Conservation (phyloP, 2,888 invertebrate species). For the Apotomis betuletana region DNA sequence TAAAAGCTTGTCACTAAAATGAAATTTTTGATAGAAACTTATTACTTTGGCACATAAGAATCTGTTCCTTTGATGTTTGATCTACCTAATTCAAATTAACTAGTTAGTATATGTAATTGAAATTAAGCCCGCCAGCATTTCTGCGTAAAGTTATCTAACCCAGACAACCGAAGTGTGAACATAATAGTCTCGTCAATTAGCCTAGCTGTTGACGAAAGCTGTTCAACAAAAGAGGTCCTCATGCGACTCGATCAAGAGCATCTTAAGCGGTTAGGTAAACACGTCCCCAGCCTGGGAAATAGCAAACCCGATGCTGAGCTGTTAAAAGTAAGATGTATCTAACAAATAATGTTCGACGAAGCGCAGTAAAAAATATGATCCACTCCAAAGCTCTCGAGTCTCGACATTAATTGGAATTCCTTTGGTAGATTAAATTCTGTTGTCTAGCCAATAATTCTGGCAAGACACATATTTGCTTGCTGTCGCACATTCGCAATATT, state of each 20-base stretch:
- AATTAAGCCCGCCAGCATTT: not conserved
- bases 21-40: too few relatives aligned
- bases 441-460: conserved; percentile 31
- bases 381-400: conserved; percentile 30
- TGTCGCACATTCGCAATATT: conserved; percentile 19
- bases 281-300: conserved; percentile 18
- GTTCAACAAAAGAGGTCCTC: conserved; percentile 2
- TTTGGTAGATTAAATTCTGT: conserved; percentile 41
- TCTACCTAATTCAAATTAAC: too few relatives aligned
- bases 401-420: conserved; percentile 46
- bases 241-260: conserved; percentile 10
- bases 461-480: conserved; percentile 29
- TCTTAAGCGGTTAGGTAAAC: conserved; percentile 23
- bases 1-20: too few relatives aligned
- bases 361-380: conserved; percentile 42
- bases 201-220: conserved; percentile 12
- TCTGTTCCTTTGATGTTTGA: too few relatives aligned
- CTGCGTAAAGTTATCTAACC: not conserved
- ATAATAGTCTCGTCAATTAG: not conserved
- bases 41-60: too few relatives aligned
- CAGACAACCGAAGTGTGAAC: conserved; percentile 1
- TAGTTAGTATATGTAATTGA: not conserved
- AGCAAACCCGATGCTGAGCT: conserved; percentile 11
- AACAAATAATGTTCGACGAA: conserved; percentile 5
- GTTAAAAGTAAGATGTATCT: conserved; percentile 20